Evolutionary conservation across 2,797 vertebrate genomes (phyloP), one percentile per base, ranked within the genome.

Genomic region (Dipus sagitta): DNA sequence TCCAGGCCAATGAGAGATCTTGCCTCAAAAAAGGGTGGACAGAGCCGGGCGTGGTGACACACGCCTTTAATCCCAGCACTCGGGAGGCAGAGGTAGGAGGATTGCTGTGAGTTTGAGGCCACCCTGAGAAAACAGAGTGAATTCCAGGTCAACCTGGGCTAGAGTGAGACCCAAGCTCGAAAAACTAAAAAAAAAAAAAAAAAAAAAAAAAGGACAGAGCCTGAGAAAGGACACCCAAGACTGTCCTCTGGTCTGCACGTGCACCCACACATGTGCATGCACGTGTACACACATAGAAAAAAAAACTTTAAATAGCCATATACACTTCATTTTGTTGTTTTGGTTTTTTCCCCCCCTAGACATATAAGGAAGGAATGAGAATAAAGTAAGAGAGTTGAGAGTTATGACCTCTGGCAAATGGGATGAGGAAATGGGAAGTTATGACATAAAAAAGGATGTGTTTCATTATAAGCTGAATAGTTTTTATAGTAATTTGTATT

Each of bases 331-430:
- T 58, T 7, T 92, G 84, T 85, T 93, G n/a, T n/a, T n/a, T n/a
- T n/a, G 38, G 38, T 38, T 38, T 38, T 38, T 38, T 38, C 6
- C 6, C 38, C 38, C 38, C 38, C 38, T 91, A 88, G 88, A 88
- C 67, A 77, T 32, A 88, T 12, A 26, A 24, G 34, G 34, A 75
- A 32, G 34, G 34, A 75, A 21, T 58, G 20, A 82, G 47, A 58
- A 78, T 65, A 71, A 94, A 92, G 30, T 18, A 68, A 24, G 42
- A 86, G 7, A 90, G 79, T 9, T 86, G 47, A 91, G 88, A 93
- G 86, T 34, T 52, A 32, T 68, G 81, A 17, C 58, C 24, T 15
- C 68, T 65, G 38, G 75, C n/a, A 92, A 96, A 88, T 6, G 34
- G 24, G 28, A 60, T 52, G 54, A 94, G 8, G 34, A 58, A 68